Base-by-base conservation (phyloP, 1,140 invertebrate genomes). In the Anadara kagoshimensis region DNA sequence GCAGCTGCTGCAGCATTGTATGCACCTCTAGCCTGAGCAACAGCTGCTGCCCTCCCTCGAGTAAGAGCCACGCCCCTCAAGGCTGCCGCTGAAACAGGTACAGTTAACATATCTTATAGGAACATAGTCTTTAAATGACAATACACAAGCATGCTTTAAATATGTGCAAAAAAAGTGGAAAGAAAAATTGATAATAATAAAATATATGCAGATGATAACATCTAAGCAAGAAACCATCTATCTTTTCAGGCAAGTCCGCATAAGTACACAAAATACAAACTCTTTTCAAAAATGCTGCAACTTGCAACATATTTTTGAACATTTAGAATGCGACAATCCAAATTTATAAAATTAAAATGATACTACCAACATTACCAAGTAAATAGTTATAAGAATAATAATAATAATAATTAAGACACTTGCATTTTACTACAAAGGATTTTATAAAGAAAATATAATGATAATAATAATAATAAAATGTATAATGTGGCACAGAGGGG, bases 31-130 rank as follows among this genome's bases (percentile, higher is more conserved):
- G 94, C 91, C 68, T 94, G 93, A 43, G 94, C 93, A 53, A 83
- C 93, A 79, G 62, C 62, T n/a, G 89, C 91, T 45, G 93, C 92
- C 78, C 93, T 85, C 69, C 93, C 93, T 85, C 93, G 91, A 80
- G 93, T 93, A 78, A 94, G 93, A 26, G 93, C 93, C 73, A 93
- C 93, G 74, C 93, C 93, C 86, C 91, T 88, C 59, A 92, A 82
- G 69, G 91, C 94, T 85, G 93, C 93, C 83, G 93, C 93, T 91
- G 91, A 90, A 83, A 86, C 78, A 36, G 51, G 47, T 67, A 44
- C 44, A 16, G 45, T 43, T 24, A 36, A 62, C 67, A 69, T 69
- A 43, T 61, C 61, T 22, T 24, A 18, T 22, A 41, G n/a, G 59
- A 24, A 36, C n/a, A 83, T 79, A 58, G 78, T 88, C 87, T 88